Percentiles rank a stretch among this genome's conserved stretches.
Evolutionary conservation across 2,888 invertebrate species (phyloP).

Genomic region (Eristalinus aeneus): DNA sequence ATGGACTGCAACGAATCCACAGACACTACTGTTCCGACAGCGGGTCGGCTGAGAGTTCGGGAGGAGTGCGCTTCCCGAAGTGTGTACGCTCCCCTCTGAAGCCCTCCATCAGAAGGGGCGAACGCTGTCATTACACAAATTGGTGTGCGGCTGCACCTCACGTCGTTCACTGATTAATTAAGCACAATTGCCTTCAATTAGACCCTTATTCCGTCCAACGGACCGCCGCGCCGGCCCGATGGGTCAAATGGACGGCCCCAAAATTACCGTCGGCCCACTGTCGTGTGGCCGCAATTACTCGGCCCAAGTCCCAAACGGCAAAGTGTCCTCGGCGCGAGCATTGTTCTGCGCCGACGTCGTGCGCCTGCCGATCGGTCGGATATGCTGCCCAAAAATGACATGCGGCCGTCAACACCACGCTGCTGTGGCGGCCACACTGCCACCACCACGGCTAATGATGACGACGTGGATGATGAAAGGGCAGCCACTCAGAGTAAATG

Average conservation of each 20-base stretch:
- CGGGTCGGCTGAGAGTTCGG: no score
- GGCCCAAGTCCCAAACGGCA: neutral
- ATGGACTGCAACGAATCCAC: conserved; percentile 57
- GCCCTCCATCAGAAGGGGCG: conserved; percentile 25
- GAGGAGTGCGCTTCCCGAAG: neutral
- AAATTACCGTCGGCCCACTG: conserved; percentile 66
- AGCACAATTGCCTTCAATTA: conserved; percentile 71
- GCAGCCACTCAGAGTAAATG: conserved; percentile 64
- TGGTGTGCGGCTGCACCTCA: conserved; percentile 69
- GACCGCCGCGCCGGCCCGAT: conserved; percentile 5
- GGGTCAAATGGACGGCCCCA: conserved; percentile 44
- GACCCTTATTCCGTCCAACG: conserved; percentile 62
- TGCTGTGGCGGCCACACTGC: conserved; percentile 51
- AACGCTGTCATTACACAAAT: conserved; percentile 65
- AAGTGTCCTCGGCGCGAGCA: neutral
- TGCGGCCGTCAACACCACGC: conserved; percentile 62
- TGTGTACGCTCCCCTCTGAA: neutral
- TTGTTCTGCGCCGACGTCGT: neutral
- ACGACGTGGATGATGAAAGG: conserved; percentile 69
- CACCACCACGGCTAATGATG: conserved; percentile 63
- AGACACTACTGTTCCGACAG: neutral
- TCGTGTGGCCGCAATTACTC: conserved; percentile 68
- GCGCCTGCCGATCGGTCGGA: conserved; percentile 19
- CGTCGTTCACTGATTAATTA: conserved; percentile 70
- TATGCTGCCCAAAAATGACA: conserved; percentile 61